Base-by-base conservation (phyloP, 2,888 invertebrate genomes). In the Odontocolon sp. region DNA sequence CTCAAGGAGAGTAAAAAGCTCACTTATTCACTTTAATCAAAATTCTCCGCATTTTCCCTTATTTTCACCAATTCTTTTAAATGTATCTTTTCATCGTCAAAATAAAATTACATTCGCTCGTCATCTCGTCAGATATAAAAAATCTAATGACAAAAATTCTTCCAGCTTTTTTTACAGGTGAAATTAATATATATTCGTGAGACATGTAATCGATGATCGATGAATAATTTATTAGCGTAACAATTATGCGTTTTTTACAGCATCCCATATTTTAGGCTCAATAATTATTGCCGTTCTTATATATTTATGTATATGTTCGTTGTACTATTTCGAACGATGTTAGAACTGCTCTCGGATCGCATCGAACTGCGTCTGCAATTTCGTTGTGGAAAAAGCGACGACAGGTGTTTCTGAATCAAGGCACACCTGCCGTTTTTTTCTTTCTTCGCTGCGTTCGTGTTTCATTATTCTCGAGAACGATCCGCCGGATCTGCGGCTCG, bases 361-460 rank as follows among this genome's bases (percentile, higher is more conserved):
- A 36, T 47, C 36, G 18, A 28, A 57, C 14, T n/a, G n/a, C 26
- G 31, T 40, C 18, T 14, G 50, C 36, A 11, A 16, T 11, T 16
- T 5, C 28, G 38, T 47, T 18, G 18, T 28, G 31, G 23, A 11
- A 31, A 52, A 16, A 42, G 45, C 45, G 38, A 47, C 45, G 71
- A 75, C 80, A 80, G 80, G 73, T 80, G 79, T 66, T 73, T 18
- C 18, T 57, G 57, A 76, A 70, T 77, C 76, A 70, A 42, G 54
- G 66, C 68, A 47, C 80, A 80, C 79, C 80, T 79, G 79, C 73
- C 75, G 42, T 33, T 38, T 26, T 33, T 57, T 64, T 67, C 59
- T 38, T 31, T 78, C 63, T 74, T 23, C 70, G 71, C 63, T 74
- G 23, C 70, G 71, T 67, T 77, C 74, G 33, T 11, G 36, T 38